Evolutionary conservation across 2,797 vertebrate genomes (phyloP).

Genomic region (Hydrocynus forskahlii): DNA sequence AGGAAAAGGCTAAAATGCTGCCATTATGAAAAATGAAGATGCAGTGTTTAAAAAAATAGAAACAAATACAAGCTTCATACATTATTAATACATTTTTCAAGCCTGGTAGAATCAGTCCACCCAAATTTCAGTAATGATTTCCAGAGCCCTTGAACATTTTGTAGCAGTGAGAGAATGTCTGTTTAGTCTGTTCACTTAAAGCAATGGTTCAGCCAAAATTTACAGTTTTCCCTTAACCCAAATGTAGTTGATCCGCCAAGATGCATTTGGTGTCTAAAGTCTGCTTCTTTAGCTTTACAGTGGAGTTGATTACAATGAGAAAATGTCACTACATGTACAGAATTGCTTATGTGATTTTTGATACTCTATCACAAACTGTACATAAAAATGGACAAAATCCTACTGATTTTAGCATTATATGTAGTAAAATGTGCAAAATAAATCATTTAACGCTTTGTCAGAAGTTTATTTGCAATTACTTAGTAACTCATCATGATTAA

Average conservation of each 20-base stretch:
- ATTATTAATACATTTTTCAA: not conserved
- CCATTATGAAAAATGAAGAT: not conserved
- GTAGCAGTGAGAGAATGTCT: conserved; percentile 3
- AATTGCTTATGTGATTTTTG: too few relatives aligned
- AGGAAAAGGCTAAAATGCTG: conserved; percentile 1
- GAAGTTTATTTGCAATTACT: too few relatives aligned
- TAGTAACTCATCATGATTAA: too few relatives aligned
- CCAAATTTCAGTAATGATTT: conserved; percentile 30
- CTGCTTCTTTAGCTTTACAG: not conserved
- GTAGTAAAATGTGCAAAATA: too few relatives aligned
- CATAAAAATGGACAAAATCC: too few relatives aligned
- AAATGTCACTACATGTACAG: too few relatives aligned
- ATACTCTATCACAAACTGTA: too few relatives aligned
- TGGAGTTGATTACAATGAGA: too few relatives aligned
- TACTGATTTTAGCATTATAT: too few relatives aligned
- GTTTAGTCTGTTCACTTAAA: conserved; percentile 5
- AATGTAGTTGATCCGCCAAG: not conserved
- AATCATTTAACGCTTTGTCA: too few relatives aligned
- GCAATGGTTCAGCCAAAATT: not conserved
- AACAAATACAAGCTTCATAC: not conserved
- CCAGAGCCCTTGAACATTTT: conserved; percentile 22
- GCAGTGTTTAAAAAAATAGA: not conserved
- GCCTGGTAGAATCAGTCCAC: conserved; percentile 26
- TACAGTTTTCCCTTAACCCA: not conserved
- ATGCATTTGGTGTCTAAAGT: not conserved